These are phyloP conservation scores for Tetrax tetrax DNA, from an alignment of 2,113 vertebrate species.

Conservation along the genomic window DNA sequence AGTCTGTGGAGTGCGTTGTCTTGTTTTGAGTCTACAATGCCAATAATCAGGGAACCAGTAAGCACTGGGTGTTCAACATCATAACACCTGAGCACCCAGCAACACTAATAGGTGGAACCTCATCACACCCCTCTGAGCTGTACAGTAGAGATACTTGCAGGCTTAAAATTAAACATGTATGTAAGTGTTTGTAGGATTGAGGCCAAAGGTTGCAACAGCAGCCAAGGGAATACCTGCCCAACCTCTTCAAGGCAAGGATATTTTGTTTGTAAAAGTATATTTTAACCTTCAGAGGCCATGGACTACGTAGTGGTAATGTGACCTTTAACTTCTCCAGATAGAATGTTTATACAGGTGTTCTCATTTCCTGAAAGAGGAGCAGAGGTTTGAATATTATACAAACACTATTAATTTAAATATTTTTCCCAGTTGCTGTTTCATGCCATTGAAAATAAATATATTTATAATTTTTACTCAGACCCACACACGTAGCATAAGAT, in stretches of 20 bases:
- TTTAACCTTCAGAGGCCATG: slow-evolving; percentile 52
- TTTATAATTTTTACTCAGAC: neutral
- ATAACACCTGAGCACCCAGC: neutral
- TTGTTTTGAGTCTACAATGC: neutral
- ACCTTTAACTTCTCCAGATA: slow-evolving; percentile 65
- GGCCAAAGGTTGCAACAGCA: slow-evolving; percentile 43
- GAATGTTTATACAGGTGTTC: slow-evolving; percentile 65
- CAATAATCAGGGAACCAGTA: neutral
- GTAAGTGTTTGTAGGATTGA: slow-evolving; percentile 28
- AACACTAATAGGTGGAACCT: neutral
- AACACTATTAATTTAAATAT: slow-evolving; percentile 66
- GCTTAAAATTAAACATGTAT: neutral
- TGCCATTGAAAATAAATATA: neutral
- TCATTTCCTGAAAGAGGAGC: slow-evolving; percentile 66
- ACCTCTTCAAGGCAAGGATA: slow-evolving; percentile 39
- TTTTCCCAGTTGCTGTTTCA: slow-evolving; percentile 12
- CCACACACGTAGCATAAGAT: neutral
- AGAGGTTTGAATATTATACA: slow-evolving; percentile 53
- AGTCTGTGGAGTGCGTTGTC: neutral
- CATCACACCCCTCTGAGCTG: neutral
- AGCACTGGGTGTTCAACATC: neutral
- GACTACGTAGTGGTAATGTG: slow-evolving; percentile 13
- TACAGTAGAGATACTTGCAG: neutral
- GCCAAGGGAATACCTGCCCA: slow-evolving; percentile 53
- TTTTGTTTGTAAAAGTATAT: slow-evolving; percentile 69